Evolutionary conservation across 1,140 invertebrate genomes (phyloP).

Genomic region (Antheraea pernyi): DNA sequence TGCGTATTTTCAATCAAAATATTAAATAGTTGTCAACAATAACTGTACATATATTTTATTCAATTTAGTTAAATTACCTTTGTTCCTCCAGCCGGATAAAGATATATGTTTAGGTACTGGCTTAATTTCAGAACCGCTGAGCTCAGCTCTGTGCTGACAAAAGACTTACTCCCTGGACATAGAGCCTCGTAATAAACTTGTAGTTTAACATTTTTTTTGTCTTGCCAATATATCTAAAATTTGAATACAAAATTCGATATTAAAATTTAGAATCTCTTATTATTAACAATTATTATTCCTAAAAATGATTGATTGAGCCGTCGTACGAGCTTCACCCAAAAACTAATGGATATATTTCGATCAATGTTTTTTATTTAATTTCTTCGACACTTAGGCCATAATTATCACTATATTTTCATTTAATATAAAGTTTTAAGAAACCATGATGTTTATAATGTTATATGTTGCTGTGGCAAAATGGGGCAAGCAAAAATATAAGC

Average conservation of each 20-base stretch:
- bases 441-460: no score
- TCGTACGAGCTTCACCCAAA: no score
- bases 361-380: no score
- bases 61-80: conserved; percentile 52
- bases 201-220: conserved; percentile 33
- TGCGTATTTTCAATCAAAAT: background rate
- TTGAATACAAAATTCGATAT: background rate
- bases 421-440: no score
- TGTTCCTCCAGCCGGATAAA: conserved; percentile 91
- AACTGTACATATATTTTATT: background rate
- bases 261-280: background rate
- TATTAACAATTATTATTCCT: no score
- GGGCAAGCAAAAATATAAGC: no score
- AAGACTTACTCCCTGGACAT: conserved; percentile 88
- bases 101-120: conserved; percentile 75
- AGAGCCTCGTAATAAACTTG: conserved; percentile 88
- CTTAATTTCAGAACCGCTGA: conserved; percentile 72
- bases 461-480: no score
- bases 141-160: conserved; percentile 80
- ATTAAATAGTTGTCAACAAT: no score
- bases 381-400: no score
- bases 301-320: no score
- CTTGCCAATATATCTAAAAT: conserved; percentile 4
- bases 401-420: no score
- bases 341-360: no score